These are phyloP conservation scores for Palythoa grandiflora DNA, from an alignment of 92 coral and sea anemone species.

Conservation along the genomic window DNA sequence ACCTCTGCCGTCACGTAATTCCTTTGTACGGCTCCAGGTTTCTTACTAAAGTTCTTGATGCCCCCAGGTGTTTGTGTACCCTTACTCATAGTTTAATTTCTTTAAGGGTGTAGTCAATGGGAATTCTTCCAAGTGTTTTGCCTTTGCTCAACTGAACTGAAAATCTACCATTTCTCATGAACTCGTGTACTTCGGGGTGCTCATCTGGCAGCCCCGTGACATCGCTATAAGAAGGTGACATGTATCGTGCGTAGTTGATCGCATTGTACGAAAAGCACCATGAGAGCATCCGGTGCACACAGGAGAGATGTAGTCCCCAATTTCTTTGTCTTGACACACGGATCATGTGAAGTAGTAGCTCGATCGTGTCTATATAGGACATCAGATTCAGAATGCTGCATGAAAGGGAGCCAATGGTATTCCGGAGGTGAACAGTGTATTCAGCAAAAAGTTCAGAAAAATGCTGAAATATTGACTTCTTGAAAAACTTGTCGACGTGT, in stretches of 20 bases:
- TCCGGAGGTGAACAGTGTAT: no score
- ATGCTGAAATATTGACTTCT: no score
- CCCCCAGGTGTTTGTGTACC: conserved; percentile 71
- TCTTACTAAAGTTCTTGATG: conserved; percentile 64
- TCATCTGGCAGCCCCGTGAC: conserved; percentile 61
- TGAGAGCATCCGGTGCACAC: conserved; percentile 49
- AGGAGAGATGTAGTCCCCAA: neutral
- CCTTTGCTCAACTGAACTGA: neutral
- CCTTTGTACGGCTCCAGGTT: conserved; percentile 69
- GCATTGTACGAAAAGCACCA: conserved; percentile 65
- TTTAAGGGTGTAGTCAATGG: conserved; percentile 70
- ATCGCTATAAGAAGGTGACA: conserved; percentile 48
- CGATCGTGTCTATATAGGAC: no score
- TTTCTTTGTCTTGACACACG: conserved; percentile 55
- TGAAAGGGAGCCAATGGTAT: no score
- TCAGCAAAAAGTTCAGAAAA: no score
- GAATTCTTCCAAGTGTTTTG: conserved; percentile 56
- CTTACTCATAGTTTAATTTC: conserved; percentile 59
- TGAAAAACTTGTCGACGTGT: no score
- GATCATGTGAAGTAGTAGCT: no score
- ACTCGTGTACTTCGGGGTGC: conserved; percentile 54
- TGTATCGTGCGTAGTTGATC: conserved; percentile 54
- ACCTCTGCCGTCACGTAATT: conserved; percentile 63
- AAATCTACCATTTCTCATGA: conserved; percentile 60
- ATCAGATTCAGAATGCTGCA: no score